Base-by-base conservation (phyloP, 2,797 vertebrate genomes). In the Aphelocoma californica region DNA sequence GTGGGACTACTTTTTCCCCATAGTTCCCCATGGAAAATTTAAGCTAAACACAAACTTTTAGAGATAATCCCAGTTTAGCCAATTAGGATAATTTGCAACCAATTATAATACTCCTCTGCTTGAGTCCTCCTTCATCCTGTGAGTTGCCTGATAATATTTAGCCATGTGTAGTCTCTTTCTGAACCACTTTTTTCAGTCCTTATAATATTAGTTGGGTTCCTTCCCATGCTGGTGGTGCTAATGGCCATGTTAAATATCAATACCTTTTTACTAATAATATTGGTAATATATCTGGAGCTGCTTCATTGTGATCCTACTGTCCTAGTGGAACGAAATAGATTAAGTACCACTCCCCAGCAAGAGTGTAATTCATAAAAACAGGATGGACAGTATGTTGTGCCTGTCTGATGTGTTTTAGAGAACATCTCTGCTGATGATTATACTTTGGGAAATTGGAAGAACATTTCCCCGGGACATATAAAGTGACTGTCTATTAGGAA, bases 381-480 rank as follows among this genome's bases (percentile, higher is more conserved):
- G 3, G 3, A 54, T 62, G 90, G 91, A 89, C 88, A 81, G 72
- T 78, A 32, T 72, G 62, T 84, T 93, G 66, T 64, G 62, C 86
- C 71, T 92, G 78, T 91, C 88, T 89, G 74, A 86, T 81, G 31
- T 84, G 79, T 72, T 90, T 93, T 75, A 92, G 73, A 86, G 90
- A 93, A 72, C 50, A 48, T 91, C 40, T 91, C 79, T 94, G 91
- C 86, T 93, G 88, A 88, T 92, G 83, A 74, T 83, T 92, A 29
- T 86, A 69, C 48, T 95, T 91, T 3, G 14, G 89, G 73, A 96
- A 95, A 92, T 58, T 85, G 95, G 93, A 95, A 94, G 91, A 88
- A 93, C 64, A 9, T 88, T 91, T 93, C 71, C 91, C 20, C 1
- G 0, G 86, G 88, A 95, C 83, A 91, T 80, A 88, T 45, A 38